phyloP scores from a whole-genome alignment of 1,140 invertebrate species.

The Venturia canescens region DNA sequence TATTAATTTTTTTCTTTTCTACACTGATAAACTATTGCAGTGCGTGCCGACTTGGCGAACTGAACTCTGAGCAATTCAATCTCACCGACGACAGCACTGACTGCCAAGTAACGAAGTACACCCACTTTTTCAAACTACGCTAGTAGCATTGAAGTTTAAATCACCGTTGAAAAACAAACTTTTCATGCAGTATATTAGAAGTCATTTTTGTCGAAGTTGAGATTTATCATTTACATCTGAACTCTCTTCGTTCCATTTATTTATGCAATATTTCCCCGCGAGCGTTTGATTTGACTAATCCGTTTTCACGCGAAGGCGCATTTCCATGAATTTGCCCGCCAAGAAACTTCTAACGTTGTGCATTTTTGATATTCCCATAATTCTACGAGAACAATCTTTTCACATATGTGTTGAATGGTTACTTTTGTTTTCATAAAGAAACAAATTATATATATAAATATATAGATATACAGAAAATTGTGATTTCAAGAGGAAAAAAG shows the following conservation, averaged over 20 bases:
- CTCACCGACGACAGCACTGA: constrained; percentile 24
- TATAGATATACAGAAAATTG: too few species aligned
- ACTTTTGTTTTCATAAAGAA: too few species aligned
- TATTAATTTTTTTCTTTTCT: not conserved
- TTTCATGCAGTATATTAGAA: not conserved
- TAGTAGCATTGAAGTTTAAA: constrained; percentile 31
- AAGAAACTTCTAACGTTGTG: too few species aligned
- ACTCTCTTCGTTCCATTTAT: not conserved
- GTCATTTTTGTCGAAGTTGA: not conserved
- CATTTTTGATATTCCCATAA: too few species aligned
- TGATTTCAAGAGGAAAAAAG: too few species aligned
- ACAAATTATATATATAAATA: too few species aligned
- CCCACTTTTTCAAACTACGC: constrained; percentile 64
- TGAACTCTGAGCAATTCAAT: constrained; percentile 35
- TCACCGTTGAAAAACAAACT: not conserved
- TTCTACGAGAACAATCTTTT: too few species aligned
- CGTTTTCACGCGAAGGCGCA: not conserved
- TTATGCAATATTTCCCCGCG: not conserved
- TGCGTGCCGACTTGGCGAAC: constrained; percentile 53
- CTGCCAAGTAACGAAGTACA: constrained; percentile 60
- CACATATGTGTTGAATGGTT: too few species aligned
- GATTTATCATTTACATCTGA: not conserved
- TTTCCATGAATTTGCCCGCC: too few species aligned
- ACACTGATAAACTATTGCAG: constrained; percentile 38
- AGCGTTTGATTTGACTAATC: not conserved